A percentile compares a stretch with the other conserved stretches of the same genome.
Conservation (phyloP, 2,888 invertebrate genomes). For the Thera obeliscata region DNA sequence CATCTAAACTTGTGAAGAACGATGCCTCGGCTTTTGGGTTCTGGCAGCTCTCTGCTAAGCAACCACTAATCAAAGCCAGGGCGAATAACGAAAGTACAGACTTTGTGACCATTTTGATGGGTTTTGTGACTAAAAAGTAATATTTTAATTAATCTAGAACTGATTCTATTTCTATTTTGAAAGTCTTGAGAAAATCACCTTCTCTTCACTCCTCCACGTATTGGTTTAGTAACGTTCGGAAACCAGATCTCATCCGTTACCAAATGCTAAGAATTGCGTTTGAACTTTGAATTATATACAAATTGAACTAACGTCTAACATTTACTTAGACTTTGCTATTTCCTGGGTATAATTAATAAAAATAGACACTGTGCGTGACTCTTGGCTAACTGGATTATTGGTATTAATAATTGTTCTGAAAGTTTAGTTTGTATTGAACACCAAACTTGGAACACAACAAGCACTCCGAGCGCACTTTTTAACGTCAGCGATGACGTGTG, state of each 20-base stretch:
- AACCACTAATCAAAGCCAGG: conserved; percentile 56
- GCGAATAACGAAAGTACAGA: conserved; percentile 60
- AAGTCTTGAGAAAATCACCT: conserved; percentile 10
- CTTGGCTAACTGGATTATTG: too few species aligned
- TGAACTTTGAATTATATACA: too few species aligned
- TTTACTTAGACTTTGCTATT: too few species aligned
- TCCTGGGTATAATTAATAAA: too few species aligned
- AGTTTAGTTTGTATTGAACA: background rate
- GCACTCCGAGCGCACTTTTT: conserved; percentile 54
- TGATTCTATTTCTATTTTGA: conserved; percentile 11
- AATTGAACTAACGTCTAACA: too few species aligned
- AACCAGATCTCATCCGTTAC: conserved; percentile 1
- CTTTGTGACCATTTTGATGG: conserved; percentile 76
- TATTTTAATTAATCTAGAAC: conserved; percentile 49
- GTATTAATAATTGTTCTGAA: too few species aligned
- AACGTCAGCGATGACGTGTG: conserved; percentile 75
- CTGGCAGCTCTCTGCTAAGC: conserved; percentile 66
- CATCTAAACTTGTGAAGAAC: conserved; percentile 96
- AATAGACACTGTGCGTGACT: too few species aligned
- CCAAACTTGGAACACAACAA: background rate
- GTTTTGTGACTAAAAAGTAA: conserved; percentile 50
- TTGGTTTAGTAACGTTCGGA: conserved; percentile 17
- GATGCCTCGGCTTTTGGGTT: conserved; percentile 89
- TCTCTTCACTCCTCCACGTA: conserved; percentile 40
- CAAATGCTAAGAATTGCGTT: too few species aligned